These are phyloP conservation scores for Aldrovandia affinis DNA, from an alignment of 2,797 vertebrate genomes.

Conservation along the genomic window DNA sequence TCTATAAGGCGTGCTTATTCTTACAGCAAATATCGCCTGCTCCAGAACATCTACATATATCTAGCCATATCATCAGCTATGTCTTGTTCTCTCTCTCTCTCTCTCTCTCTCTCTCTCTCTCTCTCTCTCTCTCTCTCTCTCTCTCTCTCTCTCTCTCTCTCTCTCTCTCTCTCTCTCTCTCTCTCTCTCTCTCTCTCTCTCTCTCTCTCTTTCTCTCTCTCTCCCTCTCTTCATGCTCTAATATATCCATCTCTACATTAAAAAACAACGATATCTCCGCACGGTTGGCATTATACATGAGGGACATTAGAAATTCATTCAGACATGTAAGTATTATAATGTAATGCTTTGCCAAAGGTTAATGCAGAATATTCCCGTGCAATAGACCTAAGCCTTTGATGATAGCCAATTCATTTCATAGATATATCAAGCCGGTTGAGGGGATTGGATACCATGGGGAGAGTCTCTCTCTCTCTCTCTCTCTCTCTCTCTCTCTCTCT, in stretches of 20 bases:
- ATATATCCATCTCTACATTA: not conserved
- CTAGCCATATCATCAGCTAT: constrained; percentile 43
- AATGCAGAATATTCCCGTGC: constrained; percentile 53
- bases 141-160: constrained; percentile 11
- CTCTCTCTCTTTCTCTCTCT: constrained; percentile 11
- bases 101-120: constrained; percentile 15
- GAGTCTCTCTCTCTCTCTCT: not conserved
- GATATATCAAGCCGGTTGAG: constrained; percentile 29
- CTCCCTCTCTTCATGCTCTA: constrained; percentile 5
- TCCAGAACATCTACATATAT: constrained; percentile 60
- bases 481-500: not conserved
- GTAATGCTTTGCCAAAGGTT: constrained; percentile 60
- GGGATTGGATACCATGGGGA: constrained; percentile 19
- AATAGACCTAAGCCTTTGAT: constrained; percentile 40
- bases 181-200: constrained; percentile 21
- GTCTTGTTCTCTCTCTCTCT: not conserved
- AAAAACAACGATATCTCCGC: constrained; percentile 45
- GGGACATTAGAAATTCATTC: constrained; percentile 45
- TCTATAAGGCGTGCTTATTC: constrained; percentile 31
- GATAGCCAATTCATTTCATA: constrained; percentile 41
- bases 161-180: constrained; percentile 23
- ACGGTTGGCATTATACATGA: constrained; percentile 40
- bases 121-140: constrained; percentile 17
- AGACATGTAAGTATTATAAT: constrained; percentile 44
- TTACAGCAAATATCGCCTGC: constrained; percentile 44